Evolutionary conservation across 2,888 invertebrate species (phyloP), one percentile per base, ranked within the genome.

Genomic region (Drosophila mimica): DNA sequence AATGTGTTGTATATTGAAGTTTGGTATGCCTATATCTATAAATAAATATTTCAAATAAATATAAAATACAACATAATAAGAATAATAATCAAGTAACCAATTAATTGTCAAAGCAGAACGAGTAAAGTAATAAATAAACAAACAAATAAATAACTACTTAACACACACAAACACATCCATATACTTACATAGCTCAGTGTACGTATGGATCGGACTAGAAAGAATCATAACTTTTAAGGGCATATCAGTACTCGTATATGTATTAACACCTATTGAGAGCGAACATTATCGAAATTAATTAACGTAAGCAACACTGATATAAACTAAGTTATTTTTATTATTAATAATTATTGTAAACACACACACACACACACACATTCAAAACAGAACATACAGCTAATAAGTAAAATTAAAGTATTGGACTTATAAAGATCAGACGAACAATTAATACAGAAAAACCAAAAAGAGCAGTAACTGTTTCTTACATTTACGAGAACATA

Each of bases 21-120:
- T 88, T 85, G 90, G 89, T 89, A 88, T 89, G 90, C 85, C 89
- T 89, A 85, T 85, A 88, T 88, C 87, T 89, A 88, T 82, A 74
- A 83, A 86, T 80, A 73, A 77, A 74, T 77, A 82, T 73, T 79
- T 58, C 53, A 72, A 62, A 58, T 62, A 62, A 58, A 61, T 58
- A 61, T 58, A 48, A 63, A 64, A 70, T 59, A 69, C 56, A 70
- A 56, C 4, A 58, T 62, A 62, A 64, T 36, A 43, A 61, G 74
- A 63, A 73, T 62, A 58, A 75, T 72, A 80, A 77, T 69, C 33
- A 53, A 28, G 6, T 85, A 82, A 76, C 71, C 61, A 68, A 69
- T 69, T 79, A 81, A 70, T 62, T 66, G 74, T 78, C 69, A 61
- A 70, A 75, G 59, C 58, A 66, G 70, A 71, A 8, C 38, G 20